Conservation (phyloP, 2,888 invertebrate species). For the Limenitis camilla region DNA sequence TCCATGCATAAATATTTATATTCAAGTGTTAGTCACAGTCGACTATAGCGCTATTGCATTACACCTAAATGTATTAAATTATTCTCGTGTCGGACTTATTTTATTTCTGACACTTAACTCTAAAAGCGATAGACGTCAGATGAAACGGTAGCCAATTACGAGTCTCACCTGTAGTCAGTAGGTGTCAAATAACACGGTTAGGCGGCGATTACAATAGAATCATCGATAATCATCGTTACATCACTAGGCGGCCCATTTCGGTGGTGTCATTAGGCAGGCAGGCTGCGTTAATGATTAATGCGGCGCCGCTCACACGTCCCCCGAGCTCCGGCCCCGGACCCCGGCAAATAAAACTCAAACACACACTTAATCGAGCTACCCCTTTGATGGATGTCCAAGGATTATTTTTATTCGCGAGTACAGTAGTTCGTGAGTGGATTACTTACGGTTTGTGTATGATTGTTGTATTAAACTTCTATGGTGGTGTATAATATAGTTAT, state of each 20-base stretch:
- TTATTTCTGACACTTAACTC: slow-evolving; percentile 18
- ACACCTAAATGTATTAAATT: background rate
- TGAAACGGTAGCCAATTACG: slow-evolving; percentile 30
- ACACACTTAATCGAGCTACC: slow-evolving; percentile 70
- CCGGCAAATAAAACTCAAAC: slow-evolving; percentile 67
- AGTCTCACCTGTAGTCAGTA: slow-evolving; percentile 24
- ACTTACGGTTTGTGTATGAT: slow-evolving; percentile 27
- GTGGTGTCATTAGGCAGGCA: slow-evolving; percentile 72
- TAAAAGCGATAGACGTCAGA: slow-evolving; percentile 18
- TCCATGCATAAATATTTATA: no score
- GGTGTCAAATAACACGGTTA: slow-evolving; percentile 29
- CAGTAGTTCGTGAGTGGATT: slow-evolving; percentile 23
- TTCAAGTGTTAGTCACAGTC: background rate
- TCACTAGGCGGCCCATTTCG: slow-evolving; percentile 61
- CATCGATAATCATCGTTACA: slow-evolving; percentile 40
- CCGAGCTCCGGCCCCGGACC: slow-evolving; percentile 32
- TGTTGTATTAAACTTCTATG: slow-evolving; percentile 9
- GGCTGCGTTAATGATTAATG: slow-evolving; percentile 74
- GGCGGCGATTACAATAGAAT: slow-evolving; percentile 27
- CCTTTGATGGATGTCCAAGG: slow-evolving; percentile 65
- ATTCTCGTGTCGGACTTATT: slow-evolving; percentile 7
- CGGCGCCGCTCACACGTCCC: slow-evolving; percentile 63
- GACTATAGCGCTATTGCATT: background rate
- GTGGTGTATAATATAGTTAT: background rate
- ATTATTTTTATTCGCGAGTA: slow-evolving; percentile 53